Evolutionary conservation across 2,113 vertebrate genomes (phyloP).

Genomic region (Boleophthalmus pectinirostris): DNA sequence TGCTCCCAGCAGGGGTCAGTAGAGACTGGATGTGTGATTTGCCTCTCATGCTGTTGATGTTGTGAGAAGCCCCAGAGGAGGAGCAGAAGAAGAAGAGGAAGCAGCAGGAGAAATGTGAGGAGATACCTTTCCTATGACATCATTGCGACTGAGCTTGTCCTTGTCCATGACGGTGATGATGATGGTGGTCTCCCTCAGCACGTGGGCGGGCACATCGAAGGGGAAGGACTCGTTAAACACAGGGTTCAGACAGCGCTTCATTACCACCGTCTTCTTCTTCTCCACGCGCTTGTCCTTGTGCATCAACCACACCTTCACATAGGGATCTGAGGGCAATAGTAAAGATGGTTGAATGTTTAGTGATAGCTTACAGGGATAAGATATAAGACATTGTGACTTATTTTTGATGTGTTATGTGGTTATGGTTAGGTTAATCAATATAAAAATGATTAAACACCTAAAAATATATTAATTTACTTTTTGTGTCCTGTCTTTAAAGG

Average conservation of each 20-base stretch:
- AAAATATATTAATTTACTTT: not conserved
- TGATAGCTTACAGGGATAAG: not conserved
- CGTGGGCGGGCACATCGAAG: slow-evolving; percentile 96
- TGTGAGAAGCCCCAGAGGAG: slow-evolving; percentile 38
- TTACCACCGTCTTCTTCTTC: slow-evolving; percentile 98
- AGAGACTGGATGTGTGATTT: slow-evolving; percentile 50
- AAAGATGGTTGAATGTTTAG: not conserved
- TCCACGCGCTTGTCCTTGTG: slow-evolving; percentile 98
- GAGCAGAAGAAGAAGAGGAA: slow-evolving; percentile 36
- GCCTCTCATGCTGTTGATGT: slow-evolving; percentile 31
- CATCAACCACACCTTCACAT: slow-evolving; percentile 99
- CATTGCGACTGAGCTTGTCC: slow-evolving; percentile 96
- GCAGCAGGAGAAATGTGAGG: slow-evolving; percentile 34
- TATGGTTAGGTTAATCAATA: not conserved
- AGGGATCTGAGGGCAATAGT: slow-evolving; percentile 83
- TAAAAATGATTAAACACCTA: not conserved
- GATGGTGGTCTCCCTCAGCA: slow-evolving; percentile 96
- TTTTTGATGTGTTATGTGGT: not conserved
- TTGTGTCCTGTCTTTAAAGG: not conserved
- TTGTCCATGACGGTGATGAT: slow-evolving; percentile 99
- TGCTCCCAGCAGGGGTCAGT: slow-evolving; percentile 70
- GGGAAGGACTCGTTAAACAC: slow-evolving; percentile 98
- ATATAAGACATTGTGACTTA: not conserved
- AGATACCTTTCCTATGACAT: slow-evolving; percentile 97
- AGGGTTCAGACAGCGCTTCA: slow-evolving; percentile 97